Evolutionary conservation across 2,113 vertebrate genomes (phyloP).

Genomic region (Semicossyphus pulcher): DNA sequence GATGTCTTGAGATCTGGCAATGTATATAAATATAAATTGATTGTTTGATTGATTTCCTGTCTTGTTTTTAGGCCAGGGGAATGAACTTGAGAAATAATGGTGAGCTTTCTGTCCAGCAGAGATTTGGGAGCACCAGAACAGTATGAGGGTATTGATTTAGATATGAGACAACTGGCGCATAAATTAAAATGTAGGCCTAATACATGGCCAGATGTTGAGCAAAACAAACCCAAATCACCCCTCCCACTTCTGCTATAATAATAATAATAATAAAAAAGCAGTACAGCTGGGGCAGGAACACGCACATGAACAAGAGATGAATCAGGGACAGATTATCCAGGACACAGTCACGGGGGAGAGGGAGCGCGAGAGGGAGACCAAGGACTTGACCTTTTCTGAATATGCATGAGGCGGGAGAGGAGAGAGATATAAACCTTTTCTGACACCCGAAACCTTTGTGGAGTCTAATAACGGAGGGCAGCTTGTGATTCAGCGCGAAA

Average conservation of each 20-base stretch:
- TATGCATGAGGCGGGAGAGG: constrained; percentile 55
- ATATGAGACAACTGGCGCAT: constrained; percentile 9
- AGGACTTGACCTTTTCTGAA: constrained; percentile 71
- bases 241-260: constrained; percentile 23
- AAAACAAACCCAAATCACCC: constrained; percentile 62
- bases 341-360: constrained; percentile 56
- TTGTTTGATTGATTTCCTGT: not conserved
- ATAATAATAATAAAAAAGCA: not conserved
- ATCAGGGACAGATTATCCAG: constrained; percentile 73
- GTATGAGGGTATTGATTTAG: not conserved
- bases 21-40: too few relatives aligned
- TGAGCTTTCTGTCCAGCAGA: not conserved
- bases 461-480: constrained; percentile 21
- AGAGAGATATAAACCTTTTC: constrained; percentile 39
- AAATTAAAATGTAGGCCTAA: constrained; percentile 35
- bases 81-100: not conserved
- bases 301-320: constrained; percentile 63
- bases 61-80: constrained; percentile 1
- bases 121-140: not conserved
- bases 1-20: too few relatives aligned
- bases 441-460: constrained; percentile 21
- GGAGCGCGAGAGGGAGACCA: constrained; percentile 36
- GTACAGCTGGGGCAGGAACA: constrained; percentile 48
- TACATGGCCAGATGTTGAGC: constrained; percentile 58
- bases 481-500: constrained; percentile 50